A percentile compares a stretch with the other conserved stretches of the same genome.
phyloP scores from a whole-genome alignment of 2,888 invertebrate genomes.

The Caenorhabditis wallacei region DNA sequence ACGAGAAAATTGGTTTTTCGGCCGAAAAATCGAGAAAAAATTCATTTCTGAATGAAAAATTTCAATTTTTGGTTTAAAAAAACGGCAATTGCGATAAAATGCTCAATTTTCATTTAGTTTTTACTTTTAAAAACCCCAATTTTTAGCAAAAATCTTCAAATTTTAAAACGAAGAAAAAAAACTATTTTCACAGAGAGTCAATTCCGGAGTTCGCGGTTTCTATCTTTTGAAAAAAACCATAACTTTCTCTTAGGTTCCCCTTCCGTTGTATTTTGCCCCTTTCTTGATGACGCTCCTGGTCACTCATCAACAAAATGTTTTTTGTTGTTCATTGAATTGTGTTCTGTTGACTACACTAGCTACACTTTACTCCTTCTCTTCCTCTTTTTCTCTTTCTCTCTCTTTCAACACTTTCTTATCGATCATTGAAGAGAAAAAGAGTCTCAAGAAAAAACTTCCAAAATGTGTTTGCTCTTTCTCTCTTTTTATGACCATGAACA shows the following conservation, averaged over 20 bases:
- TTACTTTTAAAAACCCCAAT: no score
- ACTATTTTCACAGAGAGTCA: no score
- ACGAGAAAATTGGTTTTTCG: no score
- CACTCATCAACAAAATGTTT: background rate
- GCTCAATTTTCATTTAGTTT: no score
- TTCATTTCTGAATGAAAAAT: no score
- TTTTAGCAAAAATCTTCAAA: background rate
- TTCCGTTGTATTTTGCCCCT: no score
- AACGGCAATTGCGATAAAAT: no score
- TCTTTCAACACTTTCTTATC: slow-evolving; percentile 46
- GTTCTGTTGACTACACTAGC: slow-evolving; percentile 15
- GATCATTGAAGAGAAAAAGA: slow-evolving; percentile 17
- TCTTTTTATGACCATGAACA: background rate
- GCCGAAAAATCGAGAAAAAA: no score
- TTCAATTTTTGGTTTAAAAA: no score
- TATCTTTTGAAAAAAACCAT: no score
- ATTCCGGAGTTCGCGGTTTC: no score
- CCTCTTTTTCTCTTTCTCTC: background rate
- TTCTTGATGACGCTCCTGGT: background rate
- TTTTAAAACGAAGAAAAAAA: background rate
- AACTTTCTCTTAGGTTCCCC: no score
- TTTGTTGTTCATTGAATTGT: background rate
- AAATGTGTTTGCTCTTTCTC: slow-evolving; percentile 40
- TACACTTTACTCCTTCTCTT: slow-evolving; percentile 18
- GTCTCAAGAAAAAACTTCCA: slow-evolving; percentile 10